Base-by-base conservation (phyloP, 37 sponge, comb jelly and placozoan species). In the Amphimedon queenslandica region DNA sequence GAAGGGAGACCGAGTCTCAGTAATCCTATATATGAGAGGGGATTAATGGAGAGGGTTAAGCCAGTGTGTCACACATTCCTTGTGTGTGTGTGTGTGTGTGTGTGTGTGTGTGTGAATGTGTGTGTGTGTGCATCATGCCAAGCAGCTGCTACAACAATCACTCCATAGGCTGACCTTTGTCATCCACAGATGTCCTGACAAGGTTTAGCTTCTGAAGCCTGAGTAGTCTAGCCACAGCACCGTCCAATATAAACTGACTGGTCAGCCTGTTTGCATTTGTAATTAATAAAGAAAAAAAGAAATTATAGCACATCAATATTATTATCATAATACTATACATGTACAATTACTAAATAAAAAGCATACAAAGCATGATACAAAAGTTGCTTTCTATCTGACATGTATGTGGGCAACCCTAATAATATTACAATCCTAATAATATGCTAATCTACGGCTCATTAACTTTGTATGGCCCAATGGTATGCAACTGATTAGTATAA, bases 91-190 rank as follows among this genome's bases (percentile, higher is more conserved):
- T 27, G 25, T 27, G 60, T 27, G 60, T 3, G 60, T 27, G 60
- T 27, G 4, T 27, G 8, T 41, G 8, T 29, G 25, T 11, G 24
- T 63, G 29, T 63, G 64, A 10, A 25, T 63, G 10, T 30, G 29
- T 63, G 10, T 10, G 13, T n/a, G 31, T 37, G 37, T 5, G 35
- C 67, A 1, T 28, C 23, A 41, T 11, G 27, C 2, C 60, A 58
- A 3, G 28, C 60, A 30, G 3, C 4, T 4, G 28, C 60, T 29
- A 18, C 39, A 23, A 0, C 41, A 36, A 0, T n/a, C n/a, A n/a
- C n/a, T n/a, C n/a, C n/a, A n/a, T n/a, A n/a, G n/a, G n/a, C 73
- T 33, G 31, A 78, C 85, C 85, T 74, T 37, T 70, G 56, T 85
- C 79, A 85, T 70, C 69, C 1, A 85, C 79, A 40, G 74, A 55